Base-by-base conservation (phyloP, 2,888 invertebrate genomes). In the Digitonthophagus gazella region DNA sequence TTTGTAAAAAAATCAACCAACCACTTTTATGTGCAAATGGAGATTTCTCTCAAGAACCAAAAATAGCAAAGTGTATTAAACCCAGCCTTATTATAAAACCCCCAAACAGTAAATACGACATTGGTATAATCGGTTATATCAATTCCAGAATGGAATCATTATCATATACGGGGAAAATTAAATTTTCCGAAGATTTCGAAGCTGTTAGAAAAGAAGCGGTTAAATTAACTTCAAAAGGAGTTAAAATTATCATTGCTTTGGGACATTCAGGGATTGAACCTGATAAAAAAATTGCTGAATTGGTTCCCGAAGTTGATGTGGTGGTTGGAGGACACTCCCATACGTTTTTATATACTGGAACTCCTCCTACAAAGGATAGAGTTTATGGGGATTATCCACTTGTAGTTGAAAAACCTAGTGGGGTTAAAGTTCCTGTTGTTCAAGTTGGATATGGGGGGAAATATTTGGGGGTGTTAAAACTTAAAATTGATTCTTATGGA, bases 261-360 rank as follows among this genome's bases (percentile, higher is more conserved):
- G 96, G 97, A 0, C 96, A 97, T 83, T 93, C 95, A 0, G 96
- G 96, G 0, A 95, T 89, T 78, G 84, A 84, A 0, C 87, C 86
- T 74, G 97, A 97, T 79, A 84, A 89, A 78, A 85, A 88, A 78
- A 93, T 97, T 71, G 96, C 95, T 0, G 80, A 81, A 66, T 84
- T 90, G 72, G 92, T 95, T 1, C 90, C 90, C 8, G 90, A 91
- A 1, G 87, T 96, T 5, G 96, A 96, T 82, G 80, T 95, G 44
- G 94, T 97, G 0, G 90, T 97, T 69, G 97, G 96, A 2, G 96
- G 96, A 0, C 96, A 97, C 79, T 92, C 94, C 0, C 93, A 97
- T 78, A 95, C 96, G 0, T 96, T 97, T 79, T 84, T 97, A 5
- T 96, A 92, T 85, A 91, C 88, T 72, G 95, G 93, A 0, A 85